phyloP scores from a whole-genome alignment of 2,113 vertebrate genomes.

The Cochlearius cochlearius region DNA sequence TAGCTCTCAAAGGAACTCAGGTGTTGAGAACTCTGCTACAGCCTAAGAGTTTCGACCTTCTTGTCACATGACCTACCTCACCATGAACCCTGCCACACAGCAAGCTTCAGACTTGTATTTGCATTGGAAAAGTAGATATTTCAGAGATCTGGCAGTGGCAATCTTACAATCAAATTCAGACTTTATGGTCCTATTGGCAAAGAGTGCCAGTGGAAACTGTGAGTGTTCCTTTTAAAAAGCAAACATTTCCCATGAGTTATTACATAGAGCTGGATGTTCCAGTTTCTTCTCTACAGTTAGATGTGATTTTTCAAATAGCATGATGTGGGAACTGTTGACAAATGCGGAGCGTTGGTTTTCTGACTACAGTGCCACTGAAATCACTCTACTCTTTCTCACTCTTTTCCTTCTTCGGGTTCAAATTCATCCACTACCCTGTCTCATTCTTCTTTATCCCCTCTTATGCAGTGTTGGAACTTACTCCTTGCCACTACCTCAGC shows the following conservation, averaged over 20 bases:
- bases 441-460: not conserved
- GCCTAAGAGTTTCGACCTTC: not conserved
- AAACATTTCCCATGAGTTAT: not conserved
- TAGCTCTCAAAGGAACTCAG: not conserved
- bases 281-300: not conserved
- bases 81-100: not conserved
- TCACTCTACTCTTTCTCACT: not conserved
- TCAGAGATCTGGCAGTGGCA: not conserved
- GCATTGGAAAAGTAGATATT: not conserved
- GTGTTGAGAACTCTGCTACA: not conserved
- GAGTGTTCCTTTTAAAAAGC: not conserved
- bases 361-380: not conserved
- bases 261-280: not conserved
- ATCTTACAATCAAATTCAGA: not conserved
- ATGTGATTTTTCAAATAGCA: slow-evolving; percentile 3
- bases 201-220: not conserved
- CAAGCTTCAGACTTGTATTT: not conserved
- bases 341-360: not conserved
- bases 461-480: not conserved
- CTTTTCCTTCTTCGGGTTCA: not conserved
- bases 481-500: not conserved
- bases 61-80: not conserved
- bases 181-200: not conserved
- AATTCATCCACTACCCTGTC: not conserved
- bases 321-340: not conserved